phyloP scores from a whole-genome alignment of 1,140 invertebrate species.

The Alviniconcha marisindica region DNA sequence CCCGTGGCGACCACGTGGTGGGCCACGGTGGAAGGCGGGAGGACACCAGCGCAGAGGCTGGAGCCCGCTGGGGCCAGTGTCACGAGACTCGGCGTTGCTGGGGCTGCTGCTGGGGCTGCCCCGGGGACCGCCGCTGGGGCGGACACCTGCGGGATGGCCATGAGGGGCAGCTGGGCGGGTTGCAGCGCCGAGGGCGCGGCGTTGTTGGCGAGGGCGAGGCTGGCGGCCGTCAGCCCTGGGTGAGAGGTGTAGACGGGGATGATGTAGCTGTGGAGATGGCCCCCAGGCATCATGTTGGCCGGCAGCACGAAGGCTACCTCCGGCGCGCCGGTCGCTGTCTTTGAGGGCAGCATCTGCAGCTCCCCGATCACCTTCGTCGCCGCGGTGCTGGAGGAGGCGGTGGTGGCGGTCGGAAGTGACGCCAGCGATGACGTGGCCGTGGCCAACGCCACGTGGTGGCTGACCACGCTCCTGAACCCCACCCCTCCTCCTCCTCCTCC shows the following conservation, averaged over 20 bases:
- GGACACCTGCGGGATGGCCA: neutral
- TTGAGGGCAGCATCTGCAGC: slow-evolving; percentile 84
- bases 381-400: slow-evolving; percentile 8
- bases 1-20: slow-evolving; percentile 79
- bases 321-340: slow-evolving; percentile 79
- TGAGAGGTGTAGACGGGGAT: slow-evolving; percentile 47
- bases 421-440: neutral
- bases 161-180: neutral
- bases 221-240: slow-evolving; percentile 8
- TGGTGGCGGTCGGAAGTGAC: neutral
- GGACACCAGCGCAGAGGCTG: neutral
- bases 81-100: neutral
- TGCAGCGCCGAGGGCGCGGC: neutral
- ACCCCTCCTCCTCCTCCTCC: slow-evolving; percentile 3
- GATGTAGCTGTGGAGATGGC: slow-evolving; percentile 50
- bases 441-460: neutral
- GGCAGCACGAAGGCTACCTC: slow-evolving; percentile 83
- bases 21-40: slow-evolving; percentile 78
- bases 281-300: slow-evolving; percentile 44
- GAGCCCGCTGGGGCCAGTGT: neutral
- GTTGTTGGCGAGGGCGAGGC: slow-evolving; percentile 9
- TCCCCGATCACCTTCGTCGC: slow-evolving; percentile 61
- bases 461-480: neutral
- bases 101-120: neutral
- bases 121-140: neutral